Conservation (phyloP, 2,113 vertebrate species). For the Lamprologus ornatipinnis region DNA sequence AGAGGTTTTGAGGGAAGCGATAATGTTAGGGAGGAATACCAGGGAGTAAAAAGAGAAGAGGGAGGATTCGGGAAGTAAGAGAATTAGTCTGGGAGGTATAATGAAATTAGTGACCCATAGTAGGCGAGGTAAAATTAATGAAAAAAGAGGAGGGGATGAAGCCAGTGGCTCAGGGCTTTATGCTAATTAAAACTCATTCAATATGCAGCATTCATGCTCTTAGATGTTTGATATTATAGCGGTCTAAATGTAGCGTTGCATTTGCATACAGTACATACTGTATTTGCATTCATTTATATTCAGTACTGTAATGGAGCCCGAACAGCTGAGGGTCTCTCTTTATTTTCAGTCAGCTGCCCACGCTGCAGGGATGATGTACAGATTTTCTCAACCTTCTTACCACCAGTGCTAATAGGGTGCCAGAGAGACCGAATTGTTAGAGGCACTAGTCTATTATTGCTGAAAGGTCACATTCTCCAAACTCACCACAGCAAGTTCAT, state of each 20-base stretch:
- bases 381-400: neutral
- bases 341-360: conserved; percentile 20
- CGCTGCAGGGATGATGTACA: neutral
- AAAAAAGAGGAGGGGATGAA: conserved; percentile 33
- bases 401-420: neutral
- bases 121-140: conserved; percentile 38
- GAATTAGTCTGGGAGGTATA: conserved; percentile 54
- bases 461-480: conserved; percentile 28
- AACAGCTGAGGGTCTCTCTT: conserved; percentile 18
- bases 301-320: neutral
- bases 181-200: conserved; percentile 45
- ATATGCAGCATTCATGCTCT: conserved; percentile 32
- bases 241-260: neutral
- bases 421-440: conserved; percentile 3
- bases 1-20: neutral
- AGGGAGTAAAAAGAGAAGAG: neutral
- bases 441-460: conserved; percentile 15
- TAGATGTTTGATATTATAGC: conserved; percentile 38
- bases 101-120: conserved; percentile 64
- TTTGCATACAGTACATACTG: conserved; percentile 19
- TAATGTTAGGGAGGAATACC: conserved; percentile 11
- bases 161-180: conserved; percentile 25
- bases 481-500: conserved; percentile 6
- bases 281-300: conserved; percentile 36
- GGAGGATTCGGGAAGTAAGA: conserved; percentile 17